A percentile compares a stretch with the other conserved stretches of the same genome.
phyloP scores from a whole-genome alignment of 2,797 vertebrate species.

The Microctenopoma lineatum region DNA sequence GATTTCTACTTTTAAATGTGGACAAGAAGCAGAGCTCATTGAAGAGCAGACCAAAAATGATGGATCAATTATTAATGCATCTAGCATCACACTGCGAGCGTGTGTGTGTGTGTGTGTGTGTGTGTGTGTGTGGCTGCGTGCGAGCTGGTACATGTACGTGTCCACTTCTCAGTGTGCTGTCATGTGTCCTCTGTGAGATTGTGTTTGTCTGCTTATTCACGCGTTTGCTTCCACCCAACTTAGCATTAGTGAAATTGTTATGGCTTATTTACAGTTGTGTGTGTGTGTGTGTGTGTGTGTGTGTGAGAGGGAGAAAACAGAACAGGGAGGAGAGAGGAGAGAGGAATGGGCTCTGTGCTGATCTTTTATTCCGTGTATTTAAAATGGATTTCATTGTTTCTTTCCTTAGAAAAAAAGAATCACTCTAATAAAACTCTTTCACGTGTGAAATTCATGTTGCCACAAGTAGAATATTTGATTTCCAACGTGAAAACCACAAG shows the following conservation, averaged over 20 bases:
- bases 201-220: slow-evolving; percentile 75
- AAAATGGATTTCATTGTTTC: slow-evolving; percentile 28
- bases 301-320: not conserved
- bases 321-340: slow-evolving; percentile 18
- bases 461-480: not conserved
- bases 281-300: slow-evolving; percentile 20
- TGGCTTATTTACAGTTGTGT: slow-evolving; percentile 48
- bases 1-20: slow-evolving; percentile 82
- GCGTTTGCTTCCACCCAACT: slow-evolving; percentile 66
- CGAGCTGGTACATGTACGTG: slow-evolving; percentile 43
- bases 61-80: slow-evolving; percentile 83
- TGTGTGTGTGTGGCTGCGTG: slow-evolving; percentile 47
- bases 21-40: slow-evolving; percentile 77
- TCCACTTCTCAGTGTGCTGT: slow-evolving; percentile 61
- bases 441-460: not conserved
- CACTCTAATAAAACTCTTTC: not conserved
- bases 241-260: slow-evolving; percentile 49
- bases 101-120: slow-evolving; percentile 24
- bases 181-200: slow-evolving; percentile 61
- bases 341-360: slow-evolving; percentile 7
- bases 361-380: slow-evolving; percentile 38
- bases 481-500: not conserved
- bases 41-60: slow-evolving; percentile 78
- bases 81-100: slow-evolving; percentile 68
- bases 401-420: not conserved